A percentile compares a stretch with the other conserved stretches of the same genome.
Conservation (phyloP, 2,888 invertebrate genomes). For the Alsophila aescularia region DNA sequence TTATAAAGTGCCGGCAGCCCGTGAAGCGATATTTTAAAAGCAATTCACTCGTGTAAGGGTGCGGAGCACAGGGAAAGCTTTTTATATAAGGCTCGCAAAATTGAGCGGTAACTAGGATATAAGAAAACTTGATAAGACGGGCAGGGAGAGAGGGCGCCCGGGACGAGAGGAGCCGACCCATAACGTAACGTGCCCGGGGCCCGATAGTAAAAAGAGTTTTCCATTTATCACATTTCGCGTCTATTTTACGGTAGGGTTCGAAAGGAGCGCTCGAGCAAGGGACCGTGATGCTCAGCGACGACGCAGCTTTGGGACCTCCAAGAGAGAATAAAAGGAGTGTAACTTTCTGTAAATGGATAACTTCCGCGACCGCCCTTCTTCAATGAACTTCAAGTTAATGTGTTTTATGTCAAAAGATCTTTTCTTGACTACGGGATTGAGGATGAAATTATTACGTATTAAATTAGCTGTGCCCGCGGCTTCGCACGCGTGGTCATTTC, state of each 20-base stretch:
- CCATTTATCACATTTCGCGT: slow-evolving; percentile 84
- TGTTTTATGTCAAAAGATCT: slow-evolving; percentile 37
- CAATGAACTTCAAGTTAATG: slow-evolving; percentile 70
- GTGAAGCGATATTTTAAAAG: slow-evolving; percentile 63
- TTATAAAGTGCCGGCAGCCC: slow-evolving; percentile 53
- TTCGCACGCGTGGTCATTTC: too few relatives aligned
- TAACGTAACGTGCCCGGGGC: slow-evolving; percentile 75
- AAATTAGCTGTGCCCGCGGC: too few relatives aligned
- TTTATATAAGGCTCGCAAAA: slow-evolving; percentile 71
- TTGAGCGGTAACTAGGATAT: slow-evolving; percentile 79
- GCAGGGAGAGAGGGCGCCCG: slow-evolving; percentile 61
- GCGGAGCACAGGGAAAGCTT: slow-evolving; percentile 59
- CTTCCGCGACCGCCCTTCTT: slow-evolving; percentile 69
- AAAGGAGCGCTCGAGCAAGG: slow-evolving; percentile 69
- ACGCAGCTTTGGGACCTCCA: slow-evolving; percentile 70
- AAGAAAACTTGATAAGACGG: slow-evolving; percentile 80
- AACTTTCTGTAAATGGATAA: slow-evolving; percentile 79
- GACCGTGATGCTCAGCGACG: slow-evolving; percentile 68
- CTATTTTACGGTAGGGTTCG: slow-evolving; percentile 82
- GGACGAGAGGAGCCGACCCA: slow-evolving; percentile 67
- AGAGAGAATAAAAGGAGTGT: slow-evolving; percentile 79
- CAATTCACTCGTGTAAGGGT: slow-evolving; percentile 64
- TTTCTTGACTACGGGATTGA: slow-evolving; percentile 33
- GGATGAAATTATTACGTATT: slow-evolving; percentile 7
- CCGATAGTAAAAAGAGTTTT: slow-evolving; percentile 80